A percentile compares a stretch with the other conserved stretches of the same genome.
These are phyloP conservation scores for Enteromius paludinosus DNA, from an alignment of 2,797 vertebrate species.

Conservation along the genomic window DNA sequence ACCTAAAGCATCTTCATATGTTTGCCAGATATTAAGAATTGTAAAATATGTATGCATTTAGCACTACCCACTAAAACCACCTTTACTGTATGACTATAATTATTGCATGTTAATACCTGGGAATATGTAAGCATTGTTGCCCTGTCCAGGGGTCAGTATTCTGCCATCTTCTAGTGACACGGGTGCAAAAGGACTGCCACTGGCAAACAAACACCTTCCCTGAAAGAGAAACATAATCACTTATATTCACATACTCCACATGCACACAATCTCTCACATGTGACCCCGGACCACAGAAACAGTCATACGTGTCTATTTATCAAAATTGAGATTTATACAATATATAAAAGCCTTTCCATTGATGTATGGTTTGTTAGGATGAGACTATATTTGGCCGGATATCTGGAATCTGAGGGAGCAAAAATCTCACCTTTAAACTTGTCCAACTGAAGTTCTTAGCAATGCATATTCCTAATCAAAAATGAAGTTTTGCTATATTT, in stretches of 20 bases:
- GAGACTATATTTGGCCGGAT: too few relatives aligned
- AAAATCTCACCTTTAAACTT: too few relatives aligned
- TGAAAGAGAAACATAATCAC: slow-evolving; percentile 58
- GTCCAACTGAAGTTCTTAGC: too few relatives aligned
- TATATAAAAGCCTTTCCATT: too few relatives aligned
- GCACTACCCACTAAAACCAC: background rate
- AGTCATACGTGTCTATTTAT: too few relatives aligned
- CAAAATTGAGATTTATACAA: too few relatives aligned
- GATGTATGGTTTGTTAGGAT: too few relatives aligned
- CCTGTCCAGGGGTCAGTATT: slow-evolving; percentile 90
- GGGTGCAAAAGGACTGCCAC: slow-evolving; percentile 91
- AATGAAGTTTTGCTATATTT: too few relatives aligned
- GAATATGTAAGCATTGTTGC: slow-evolving; percentile 97
- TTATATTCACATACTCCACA: background rate
- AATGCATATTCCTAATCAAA: too few relatives aligned
- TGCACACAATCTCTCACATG: background rate
- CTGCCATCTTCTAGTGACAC: slow-evolving; percentile 87
- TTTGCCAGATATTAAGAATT: background rate
- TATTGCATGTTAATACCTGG: slow-evolving; percentile 79
- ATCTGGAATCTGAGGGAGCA: too few relatives aligned
- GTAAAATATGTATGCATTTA: background rate
- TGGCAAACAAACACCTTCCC: slow-evolving; percentile 96
- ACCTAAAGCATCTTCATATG: background rate
- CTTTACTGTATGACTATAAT: background rate
- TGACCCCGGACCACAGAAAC: too few relatives aligned